These are phyloP conservation scores for Dendronephthya gigantea DNA, from an alignment of 64 coral and sea anemone genomes.

Conservation along the genomic window DNA sequence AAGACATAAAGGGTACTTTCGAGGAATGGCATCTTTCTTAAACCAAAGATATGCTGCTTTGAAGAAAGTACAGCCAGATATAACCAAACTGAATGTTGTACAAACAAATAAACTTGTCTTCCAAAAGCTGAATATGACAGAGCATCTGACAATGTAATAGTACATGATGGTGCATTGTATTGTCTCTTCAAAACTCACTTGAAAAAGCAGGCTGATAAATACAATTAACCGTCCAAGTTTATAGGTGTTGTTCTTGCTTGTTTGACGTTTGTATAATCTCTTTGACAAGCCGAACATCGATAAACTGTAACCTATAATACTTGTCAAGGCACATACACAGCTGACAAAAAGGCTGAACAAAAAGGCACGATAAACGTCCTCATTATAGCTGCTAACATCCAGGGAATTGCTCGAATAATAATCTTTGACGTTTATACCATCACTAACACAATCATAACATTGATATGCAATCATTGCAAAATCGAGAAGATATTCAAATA, in stretches of 20 bases:
- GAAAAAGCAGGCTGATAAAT: neutral
- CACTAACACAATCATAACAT: neutral
- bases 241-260: neutral
- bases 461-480: neutral
- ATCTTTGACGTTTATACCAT: neutral
- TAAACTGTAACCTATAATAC: neutral
- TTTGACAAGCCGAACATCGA: neutral
- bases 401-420: neutral
- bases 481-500: neutral
- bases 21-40: neutral
- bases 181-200: neutral
- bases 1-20: neutral
- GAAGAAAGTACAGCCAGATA: neutral
- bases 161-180: neutral
- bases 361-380: neutral
- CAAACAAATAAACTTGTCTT: conserved; percentile 5
- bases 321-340: neutral
- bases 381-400: neutral
- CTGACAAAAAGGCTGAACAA: conserved; percentile 10
- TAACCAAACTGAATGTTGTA: neutral
- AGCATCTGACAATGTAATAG: conserved; percentile 4
- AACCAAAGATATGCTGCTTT: neutral
- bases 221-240: neutral
- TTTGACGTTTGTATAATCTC: neutral
- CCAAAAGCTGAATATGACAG: neutral